Percentiles rank a stretch among this genome's conserved stretches.
Conservation (phyloP, 2,113 vertebrate species). For the Apus apus region DNA sequence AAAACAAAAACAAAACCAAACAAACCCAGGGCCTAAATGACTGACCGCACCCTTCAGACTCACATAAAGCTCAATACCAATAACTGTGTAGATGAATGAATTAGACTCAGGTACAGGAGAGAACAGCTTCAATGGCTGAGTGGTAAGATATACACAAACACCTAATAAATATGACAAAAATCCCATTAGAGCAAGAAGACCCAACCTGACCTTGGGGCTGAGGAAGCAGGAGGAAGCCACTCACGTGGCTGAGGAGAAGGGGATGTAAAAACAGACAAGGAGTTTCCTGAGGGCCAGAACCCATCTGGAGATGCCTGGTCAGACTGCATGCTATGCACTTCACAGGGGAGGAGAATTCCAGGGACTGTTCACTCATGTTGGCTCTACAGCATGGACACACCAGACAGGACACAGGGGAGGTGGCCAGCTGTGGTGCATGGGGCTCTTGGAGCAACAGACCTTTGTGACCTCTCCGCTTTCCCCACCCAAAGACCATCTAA, state of each 20-base stretch:
- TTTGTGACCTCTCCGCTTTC: background rate
- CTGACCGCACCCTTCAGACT: background rate
- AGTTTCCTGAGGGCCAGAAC: background rate
- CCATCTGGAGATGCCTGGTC: background rate
- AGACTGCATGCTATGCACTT: background rate
- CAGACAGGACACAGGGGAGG: background rate
- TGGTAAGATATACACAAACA: background rate
- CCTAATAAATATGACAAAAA: constrained; percentile 44
- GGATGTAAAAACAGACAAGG: background rate
- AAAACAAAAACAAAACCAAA: too few species aligned
- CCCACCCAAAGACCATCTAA: background rate
- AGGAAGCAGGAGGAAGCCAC: background rate
- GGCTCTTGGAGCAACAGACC: background rate
- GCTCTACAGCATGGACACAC: too few species aligned
- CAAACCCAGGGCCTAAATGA: background rate
- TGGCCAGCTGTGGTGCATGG: fast-evolving
- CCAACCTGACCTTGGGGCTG: background rate
- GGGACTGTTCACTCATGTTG: fast-evolving
- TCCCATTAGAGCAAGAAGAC: background rate
- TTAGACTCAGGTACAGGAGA: background rate
- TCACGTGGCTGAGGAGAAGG: background rate
- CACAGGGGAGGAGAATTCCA: background rate
- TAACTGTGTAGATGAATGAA: background rate
- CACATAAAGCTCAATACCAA: background rate
- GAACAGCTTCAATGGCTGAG: constrained; percentile 21